phyloP scores from a whole-genome alignment of 2,113 vertebrate species.

The Ictalurus punctatus region DNA sequence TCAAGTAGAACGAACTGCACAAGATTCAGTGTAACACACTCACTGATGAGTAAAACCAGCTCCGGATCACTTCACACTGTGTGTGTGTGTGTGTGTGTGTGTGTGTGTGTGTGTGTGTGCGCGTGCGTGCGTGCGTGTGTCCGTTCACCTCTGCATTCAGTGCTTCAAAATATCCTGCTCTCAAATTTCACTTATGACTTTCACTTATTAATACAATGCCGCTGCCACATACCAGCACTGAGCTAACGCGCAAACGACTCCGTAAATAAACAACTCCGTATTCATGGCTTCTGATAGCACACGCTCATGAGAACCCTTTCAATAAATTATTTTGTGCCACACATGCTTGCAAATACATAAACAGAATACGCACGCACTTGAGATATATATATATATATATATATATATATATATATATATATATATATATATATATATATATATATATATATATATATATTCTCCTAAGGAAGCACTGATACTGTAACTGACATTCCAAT shows the following conservation, averaged over 20 bases:
- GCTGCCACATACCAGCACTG: not conserved
- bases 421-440: too few species aligned
- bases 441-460: too few species aligned
- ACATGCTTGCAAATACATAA: not conserved
- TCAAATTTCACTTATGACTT: not conserved
- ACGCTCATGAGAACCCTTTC: not conserved
- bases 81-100: not conserved
- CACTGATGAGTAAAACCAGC: not conserved
- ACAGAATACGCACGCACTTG: not conserved
- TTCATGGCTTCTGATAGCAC: not conserved
- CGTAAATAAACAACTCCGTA: not conserved
- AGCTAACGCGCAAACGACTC: not conserved
- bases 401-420: too few species aligned
- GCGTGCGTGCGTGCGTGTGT: not conserved
- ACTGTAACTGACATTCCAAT: constrained; percentile 67
- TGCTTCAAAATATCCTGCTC: not conserved
- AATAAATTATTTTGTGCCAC: not conserved
- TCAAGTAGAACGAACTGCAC: not conserved
- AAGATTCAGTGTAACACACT: not conserved
- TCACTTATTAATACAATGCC: not conserved
- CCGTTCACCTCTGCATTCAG: not conserved
- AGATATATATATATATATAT: too few species aligned
- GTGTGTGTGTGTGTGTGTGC: not conserved
- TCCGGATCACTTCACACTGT: not conserved
- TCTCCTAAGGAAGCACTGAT: constrained; percentile 45